Conservation (phyloP, 2,797 vertebrate genomes). For the Sebastes umbrosus region DNA sequence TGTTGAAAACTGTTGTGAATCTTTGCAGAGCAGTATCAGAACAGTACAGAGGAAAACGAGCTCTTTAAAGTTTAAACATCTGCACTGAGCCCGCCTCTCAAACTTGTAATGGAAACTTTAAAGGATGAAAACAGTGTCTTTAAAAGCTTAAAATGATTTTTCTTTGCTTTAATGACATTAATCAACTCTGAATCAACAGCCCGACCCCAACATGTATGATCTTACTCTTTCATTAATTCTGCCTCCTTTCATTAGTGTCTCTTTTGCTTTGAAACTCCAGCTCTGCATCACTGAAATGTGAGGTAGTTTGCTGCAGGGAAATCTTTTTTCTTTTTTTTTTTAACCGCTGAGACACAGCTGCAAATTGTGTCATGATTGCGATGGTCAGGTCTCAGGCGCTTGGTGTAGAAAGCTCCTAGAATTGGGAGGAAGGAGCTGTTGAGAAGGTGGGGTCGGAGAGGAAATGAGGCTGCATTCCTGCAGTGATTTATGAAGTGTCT, state of each 20-base stretch:
- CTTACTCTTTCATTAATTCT: conserved; percentile 2
- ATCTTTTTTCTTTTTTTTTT: neutral
- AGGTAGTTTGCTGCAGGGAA: conserved; percentile 16
- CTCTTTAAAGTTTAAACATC: neutral
- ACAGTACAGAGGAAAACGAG: neutral
- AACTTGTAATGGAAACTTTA: neutral
- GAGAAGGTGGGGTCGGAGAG: conserved; percentile 64
- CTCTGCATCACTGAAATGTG: conserved; percentile 41
- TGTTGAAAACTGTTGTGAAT: neutral
- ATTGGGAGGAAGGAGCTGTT: conserved; percentile 53
- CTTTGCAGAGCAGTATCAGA: neutral
- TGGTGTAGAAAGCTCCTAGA: conserved; percentile 43
- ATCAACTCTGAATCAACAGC: neutral
- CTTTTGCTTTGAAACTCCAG: conserved; percentile 31
- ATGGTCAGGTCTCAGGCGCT: conserved; percentile 45
- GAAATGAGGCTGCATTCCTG: conserved; percentile 76
- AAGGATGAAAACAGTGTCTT: neutral
- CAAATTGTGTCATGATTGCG: conserved; percentile 30
- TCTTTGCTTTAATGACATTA: neutral
- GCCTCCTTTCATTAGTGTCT: conserved; percentile 37
- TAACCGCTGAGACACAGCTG: conserved; percentile 13
- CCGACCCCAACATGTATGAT: neutral
- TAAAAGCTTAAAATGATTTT: neutral
- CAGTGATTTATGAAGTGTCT: conserved; percentile 73
- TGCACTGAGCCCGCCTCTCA: neutral